phyloP scores from a whole-genome alignment of 2,113 vertebrate genomes.

The Pelecanus crispus region DNA sequence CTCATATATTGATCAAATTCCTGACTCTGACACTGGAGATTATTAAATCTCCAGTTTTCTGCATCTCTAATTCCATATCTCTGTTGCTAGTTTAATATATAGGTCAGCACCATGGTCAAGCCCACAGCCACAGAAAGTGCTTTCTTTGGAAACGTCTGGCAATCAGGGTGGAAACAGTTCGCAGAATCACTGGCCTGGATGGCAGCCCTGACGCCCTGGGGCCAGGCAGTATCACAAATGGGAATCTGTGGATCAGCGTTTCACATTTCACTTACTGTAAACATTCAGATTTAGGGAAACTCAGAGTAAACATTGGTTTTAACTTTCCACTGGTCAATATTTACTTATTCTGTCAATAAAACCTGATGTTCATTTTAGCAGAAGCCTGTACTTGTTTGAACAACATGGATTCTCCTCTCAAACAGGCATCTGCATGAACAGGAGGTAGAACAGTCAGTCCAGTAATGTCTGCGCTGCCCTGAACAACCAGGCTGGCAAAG shows the following conservation, averaged over 20 bases:
- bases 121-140: neutral
- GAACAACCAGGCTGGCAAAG: neutral
- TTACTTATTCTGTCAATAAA: slow-evolving; percentile 38
- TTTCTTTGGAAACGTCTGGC: neutral
- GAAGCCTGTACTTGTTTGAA: neutral
- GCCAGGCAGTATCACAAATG: neutral
- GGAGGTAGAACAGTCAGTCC: neutral
- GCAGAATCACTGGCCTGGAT: neutral
- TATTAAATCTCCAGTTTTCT: neutral
- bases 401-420: neutral
- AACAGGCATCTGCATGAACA: neutral
- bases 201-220: neutral
- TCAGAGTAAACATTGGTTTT: slow-evolving; percentile 34
- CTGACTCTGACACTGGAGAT: neutral
- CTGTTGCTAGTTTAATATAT: neutral
- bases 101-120: neutral
- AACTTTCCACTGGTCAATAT: slow-evolving; percentile 41
- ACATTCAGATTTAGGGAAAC: slow-evolving; percentile 11
- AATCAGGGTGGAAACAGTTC: neutral
- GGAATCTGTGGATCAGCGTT: neutral
- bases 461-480: neutral
- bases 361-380: neutral
- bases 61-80: neutral
- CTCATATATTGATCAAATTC: neutral
- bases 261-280: neutral